A percentile compares a stretch with the other conserved stretches of the same genome.
These are phyloP conservation scores for Aphelinus atriplicis DNA, from an alignment of 1,140 invertebrate species.

Conservation along the genomic window DNA sequence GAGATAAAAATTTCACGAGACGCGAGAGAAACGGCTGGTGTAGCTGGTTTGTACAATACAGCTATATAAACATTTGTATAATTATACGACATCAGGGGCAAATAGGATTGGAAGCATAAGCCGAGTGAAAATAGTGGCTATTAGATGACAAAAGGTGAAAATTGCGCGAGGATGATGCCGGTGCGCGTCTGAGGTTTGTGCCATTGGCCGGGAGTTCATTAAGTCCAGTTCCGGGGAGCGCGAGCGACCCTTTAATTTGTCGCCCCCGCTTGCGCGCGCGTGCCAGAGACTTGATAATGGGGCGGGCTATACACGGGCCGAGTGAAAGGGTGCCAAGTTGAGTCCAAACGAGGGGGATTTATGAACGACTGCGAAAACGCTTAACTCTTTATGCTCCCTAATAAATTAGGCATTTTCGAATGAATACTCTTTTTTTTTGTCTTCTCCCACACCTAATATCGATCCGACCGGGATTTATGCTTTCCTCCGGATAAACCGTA, in stretches of 20 bases:
- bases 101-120: no score
- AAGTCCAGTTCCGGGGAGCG: conserved; percentile 25
- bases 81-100: no score
- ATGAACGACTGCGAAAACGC: conserved; percentile 30
- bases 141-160: no score
- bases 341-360: conserved; percentile 22
- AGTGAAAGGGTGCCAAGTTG: conserved; percentile 13
- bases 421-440: conserved; percentile 1
- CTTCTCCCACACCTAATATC: neutral
- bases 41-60: no score
- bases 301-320: conserved; percentile 4
- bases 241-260: conserved; percentile 36
- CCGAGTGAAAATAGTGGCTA: no score
- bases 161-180: no score
- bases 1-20: no score
- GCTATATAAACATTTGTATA: no score
- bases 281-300: conserved; percentile 31
- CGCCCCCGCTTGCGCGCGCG: conserved; percentile 5
- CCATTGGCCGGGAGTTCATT: conserved; percentile 35
- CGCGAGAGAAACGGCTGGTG: no score
- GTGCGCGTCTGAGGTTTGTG: neutral
- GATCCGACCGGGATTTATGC: no score
- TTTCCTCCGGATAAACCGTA: no score
- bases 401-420: conserved; percentile 22
- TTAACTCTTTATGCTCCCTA: conserved; percentile 28